These are phyloP conservation scores for Diacarnus erythraeanus DNA, from an alignment of 37 sponge, comb jelly and placozoan genomes.

Conservation along the genomic window DNA sequence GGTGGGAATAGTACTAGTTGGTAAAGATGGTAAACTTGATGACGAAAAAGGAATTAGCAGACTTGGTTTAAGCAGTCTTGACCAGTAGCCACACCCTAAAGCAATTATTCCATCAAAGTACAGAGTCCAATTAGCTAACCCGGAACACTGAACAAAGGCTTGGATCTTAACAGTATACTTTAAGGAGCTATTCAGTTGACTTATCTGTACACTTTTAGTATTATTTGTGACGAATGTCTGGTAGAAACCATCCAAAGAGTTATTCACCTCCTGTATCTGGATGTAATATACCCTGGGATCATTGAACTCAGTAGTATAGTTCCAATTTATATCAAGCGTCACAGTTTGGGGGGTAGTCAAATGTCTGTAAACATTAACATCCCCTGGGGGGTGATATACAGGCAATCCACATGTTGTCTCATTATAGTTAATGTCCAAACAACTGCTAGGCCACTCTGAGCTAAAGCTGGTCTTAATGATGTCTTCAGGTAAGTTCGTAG, in stretches of 20 bases:
- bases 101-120: neutral
- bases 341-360: neutral
- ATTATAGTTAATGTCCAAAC: neutral
- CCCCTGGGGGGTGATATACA: neutral
- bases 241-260: neutral
- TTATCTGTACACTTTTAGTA: neutral
- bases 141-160: neutral
- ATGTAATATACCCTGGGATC: neutral
- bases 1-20: too few species aligned
- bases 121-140: neutral
- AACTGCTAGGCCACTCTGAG: neutral
- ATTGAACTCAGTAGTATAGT: neutral
- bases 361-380: neutral
- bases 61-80: too few species aligned
- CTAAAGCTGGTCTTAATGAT: neutral
- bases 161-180: neutral
- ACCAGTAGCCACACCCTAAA: neutral
- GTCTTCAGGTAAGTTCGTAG: neutral
- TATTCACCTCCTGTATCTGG: neutral
- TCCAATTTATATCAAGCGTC: neutral
- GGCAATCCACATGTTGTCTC: neutral
- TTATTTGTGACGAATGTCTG: neutral
- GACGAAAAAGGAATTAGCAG: neutral
- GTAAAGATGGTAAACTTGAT: too few species aligned
- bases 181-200: neutral